Conservation (phyloP, 2,888 invertebrate genomes). For the Deilephila porcellus region DNA sequence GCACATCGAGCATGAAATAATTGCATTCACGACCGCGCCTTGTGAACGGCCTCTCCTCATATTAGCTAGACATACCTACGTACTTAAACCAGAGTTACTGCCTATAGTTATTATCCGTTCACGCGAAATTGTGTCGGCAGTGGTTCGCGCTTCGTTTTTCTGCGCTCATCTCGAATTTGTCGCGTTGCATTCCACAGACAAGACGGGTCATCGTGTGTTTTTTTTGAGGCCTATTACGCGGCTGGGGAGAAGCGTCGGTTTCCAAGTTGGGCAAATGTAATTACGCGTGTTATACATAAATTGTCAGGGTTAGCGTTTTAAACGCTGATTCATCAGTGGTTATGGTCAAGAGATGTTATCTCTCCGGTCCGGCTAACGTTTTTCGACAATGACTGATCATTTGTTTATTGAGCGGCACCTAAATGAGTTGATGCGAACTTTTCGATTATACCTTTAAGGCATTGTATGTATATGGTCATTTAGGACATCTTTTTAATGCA, state of each 20-base stretch:
- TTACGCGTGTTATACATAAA: conserved; percentile 41
- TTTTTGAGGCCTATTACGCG: conserved; percentile 57
- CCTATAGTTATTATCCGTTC: conserved; percentile 69
- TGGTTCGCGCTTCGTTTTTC: conserved; percentile 50
- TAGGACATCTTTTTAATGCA: neutral
- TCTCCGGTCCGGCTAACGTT: conserved; percentile 30
- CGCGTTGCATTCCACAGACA: conserved; percentile 70
- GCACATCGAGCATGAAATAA: conserved; percentile 75
- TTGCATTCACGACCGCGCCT: conserved; percentile 78
- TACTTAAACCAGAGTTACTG: conserved; percentile 55
- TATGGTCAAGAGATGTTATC: conserved; percentile 35
- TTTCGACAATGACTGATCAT: conserved; percentile 32
- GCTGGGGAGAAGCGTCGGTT: conserved; percentile 59
- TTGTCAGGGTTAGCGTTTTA: conserved; percentile 31
- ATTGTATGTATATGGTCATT: neutral
- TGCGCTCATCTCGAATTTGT: conserved; percentile 71
- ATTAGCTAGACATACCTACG: conserved; percentile 62
- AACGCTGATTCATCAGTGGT: conserved; percentile 34
- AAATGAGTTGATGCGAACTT: conserved; percentile 24
- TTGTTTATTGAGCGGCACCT: conserved; percentile 32
- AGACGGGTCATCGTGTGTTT: conserved; percentile 63
- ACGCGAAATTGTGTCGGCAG: conserved; percentile 59
- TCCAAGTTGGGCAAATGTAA: conserved; percentile 52
- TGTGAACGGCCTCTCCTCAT: conserved; percentile 65
- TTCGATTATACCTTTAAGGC: conserved; percentile 2